Conservation (phyloP, 2,113 vertebrate genomes). For the Trinectes maculatus region DNA sequence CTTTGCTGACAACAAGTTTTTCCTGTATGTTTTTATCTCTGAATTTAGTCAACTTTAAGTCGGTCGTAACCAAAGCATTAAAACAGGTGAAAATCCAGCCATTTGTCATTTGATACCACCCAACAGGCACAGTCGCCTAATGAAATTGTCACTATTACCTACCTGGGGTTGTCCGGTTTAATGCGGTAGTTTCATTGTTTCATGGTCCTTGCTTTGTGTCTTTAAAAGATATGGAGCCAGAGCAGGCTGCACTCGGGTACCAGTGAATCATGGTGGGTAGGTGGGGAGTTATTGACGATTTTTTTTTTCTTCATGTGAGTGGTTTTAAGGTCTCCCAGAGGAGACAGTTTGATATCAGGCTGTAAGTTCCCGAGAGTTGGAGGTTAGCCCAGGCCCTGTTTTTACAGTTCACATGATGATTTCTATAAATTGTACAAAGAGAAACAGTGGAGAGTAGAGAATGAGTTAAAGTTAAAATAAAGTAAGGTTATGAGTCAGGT, state of each 20-base stretch:
- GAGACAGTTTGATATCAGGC: slow-evolving; percentile 53
- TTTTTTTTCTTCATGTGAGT: slow-evolving; percentile 63
- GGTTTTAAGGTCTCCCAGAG: slow-evolving; percentile 64
- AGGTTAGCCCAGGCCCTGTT: slow-evolving; percentile 17
- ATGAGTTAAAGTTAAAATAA: not conserved
- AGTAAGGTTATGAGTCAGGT: not conserved
- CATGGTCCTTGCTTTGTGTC: slow-evolving; percentile 59
- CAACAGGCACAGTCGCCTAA: slow-evolving; percentile 2
- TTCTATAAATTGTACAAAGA: not conserved
- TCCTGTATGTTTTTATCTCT: not conserved
- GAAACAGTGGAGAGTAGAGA: not conserved
- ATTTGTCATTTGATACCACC: slow-evolving; percentile 20
- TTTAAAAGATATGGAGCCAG: slow-evolving; percentile 32
- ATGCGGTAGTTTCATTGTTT: slow-evolving; percentile 56
- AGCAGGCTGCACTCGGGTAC: slow-evolving; percentile 4
- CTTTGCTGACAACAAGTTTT: too few relatives aligned
- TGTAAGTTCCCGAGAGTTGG: slow-evolving; percentile 38
- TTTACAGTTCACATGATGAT: too few relatives aligned
- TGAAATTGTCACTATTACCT: slow-evolving; percentile 51
- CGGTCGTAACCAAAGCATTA: too few relatives aligned
- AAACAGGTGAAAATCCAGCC: slow-evolving; percentile 13
- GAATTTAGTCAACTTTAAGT: not conserved
- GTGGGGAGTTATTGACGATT: slow-evolving; percentile 53
- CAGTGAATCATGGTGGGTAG: slow-evolving; percentile 12
- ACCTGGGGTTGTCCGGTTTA: slow-evolving; percentile 36